A percentile compares a stretch with the other conserved stretches of the same genome.
Evolutionary conservation across 2,888 invertebrate genomes (phyloP).

Genomic region (Ophraella communa): DNA sequence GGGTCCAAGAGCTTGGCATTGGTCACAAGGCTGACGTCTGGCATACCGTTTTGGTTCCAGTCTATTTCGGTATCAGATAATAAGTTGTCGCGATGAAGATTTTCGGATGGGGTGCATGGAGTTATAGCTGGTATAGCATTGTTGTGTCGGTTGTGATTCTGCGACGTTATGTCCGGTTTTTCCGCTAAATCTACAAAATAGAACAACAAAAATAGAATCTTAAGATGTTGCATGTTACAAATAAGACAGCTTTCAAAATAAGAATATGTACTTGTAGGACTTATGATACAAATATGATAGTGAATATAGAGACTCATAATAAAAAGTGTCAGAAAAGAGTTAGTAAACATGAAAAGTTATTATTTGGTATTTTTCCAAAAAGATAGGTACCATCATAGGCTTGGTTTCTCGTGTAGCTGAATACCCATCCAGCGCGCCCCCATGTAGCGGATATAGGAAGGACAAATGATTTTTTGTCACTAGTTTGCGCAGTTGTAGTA

Average conservation of each 20-base stretch:
- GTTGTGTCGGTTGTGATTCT: slow-evolving; percentile 67
- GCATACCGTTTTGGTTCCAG: slow-evolving; percentile 48
- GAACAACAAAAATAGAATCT: not conserved
- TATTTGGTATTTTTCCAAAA: too few species aligned
- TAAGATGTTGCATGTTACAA: not conserved
- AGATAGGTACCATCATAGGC: too few species aligned
- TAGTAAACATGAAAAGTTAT: too few species aligned
- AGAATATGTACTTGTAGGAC: too few species aligned
- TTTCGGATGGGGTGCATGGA: slow-evolving; percentile 6
- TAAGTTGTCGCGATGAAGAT: slow-evolving; percentile 15
- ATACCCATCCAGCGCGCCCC: too few species aligned
- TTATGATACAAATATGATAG: too few species aligned
- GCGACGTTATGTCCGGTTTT: slow-evolving; percentile 57
- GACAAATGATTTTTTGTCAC: too few species aligned
- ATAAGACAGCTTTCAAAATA: not conserved
- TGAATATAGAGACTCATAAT: too few species aligned
- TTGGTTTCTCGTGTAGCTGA: too few species aligned
- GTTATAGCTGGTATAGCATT: slow-evolving; percentile 41
- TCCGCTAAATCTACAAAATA: slow-evolving; percentile 3
- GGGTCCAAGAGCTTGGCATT: not conserved
- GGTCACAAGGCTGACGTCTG: slow-evolving; percentile 1
- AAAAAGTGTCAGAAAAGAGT: too few species aligned
- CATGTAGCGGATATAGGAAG: too few species aligned
- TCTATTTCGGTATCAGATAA: slow-evolving; percentile 32
- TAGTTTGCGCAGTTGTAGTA: too few species aligned